Base-by-base conservation (phyloP, 2,113 vertebrate genomes). In the Pseudopipra pipra region DNA sequence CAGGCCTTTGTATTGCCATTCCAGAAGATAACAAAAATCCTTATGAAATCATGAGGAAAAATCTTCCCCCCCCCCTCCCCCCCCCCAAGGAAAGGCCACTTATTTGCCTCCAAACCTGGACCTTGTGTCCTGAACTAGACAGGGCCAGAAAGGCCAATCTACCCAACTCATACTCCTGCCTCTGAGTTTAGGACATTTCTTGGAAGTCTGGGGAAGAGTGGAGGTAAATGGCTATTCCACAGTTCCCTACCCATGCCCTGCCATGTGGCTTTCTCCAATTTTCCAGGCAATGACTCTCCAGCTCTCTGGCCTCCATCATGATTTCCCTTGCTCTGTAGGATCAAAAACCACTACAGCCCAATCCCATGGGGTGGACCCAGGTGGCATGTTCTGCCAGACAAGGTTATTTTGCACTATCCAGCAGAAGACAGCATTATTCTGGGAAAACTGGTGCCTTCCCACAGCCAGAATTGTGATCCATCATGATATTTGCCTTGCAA, bases 401-500 rank as follows among this genome's bases (percentile, higher is more conserved):
- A 51, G 65, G 27, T 35, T 81, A 14, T 74, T 77, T 91, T 55
- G 68, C 43, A 16, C 37, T 55, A 5, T 55, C 20, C 47, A 66
- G 9, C 41, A 85, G 72, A 11, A 73, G 11, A 82, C 28, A 85
- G 24, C 8, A 21, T 85, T 65, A 55, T 59, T 72, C 37, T 61
- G 24, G 46, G 52, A 24, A 33, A 74, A 33, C 25, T 1, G 2
- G 25, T 2, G 2, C 39, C 65, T 67, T 62, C 39, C 28, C 73
- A 46, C 58, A 62, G 58, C 12, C 62, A 41, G 63, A 87, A 31
- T 24, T 0, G 0, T 15, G 39, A 47, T 70, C 33, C 46, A 4
- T 49, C 15, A 3, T 0, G 1, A 19, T 0, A 0, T 88, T 86
- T 80, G 37, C 24, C 35, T 76, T 31, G 16, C 30, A 52, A 25